phyloP scores from a whole-genome alignment of 2,888 invertebrate species.

The Nemotelus nigrinus region DNA sequence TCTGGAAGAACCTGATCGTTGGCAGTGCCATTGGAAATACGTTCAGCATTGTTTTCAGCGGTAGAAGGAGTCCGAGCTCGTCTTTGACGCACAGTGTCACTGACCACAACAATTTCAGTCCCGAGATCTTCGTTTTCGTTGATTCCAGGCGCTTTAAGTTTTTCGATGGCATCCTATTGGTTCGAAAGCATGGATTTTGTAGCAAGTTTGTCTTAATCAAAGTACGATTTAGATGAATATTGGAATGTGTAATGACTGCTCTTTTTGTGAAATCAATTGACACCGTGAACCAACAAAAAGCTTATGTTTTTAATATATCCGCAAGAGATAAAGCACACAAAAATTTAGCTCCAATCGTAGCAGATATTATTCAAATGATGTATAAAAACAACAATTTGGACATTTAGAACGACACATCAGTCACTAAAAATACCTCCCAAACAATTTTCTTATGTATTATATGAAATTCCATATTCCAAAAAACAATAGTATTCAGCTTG shows the following conservation, averaged over 20 bases:
- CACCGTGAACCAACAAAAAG: conserved; percentile 34
- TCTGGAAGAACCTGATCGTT: conserved; percentile 3
- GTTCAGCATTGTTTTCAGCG: conserved; percentile 52
- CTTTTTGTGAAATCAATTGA: not conserved
- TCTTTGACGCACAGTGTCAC: conserved; percentile 72
- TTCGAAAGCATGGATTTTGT: conserved; percentile 24
- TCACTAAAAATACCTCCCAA: too few relatives aligned
- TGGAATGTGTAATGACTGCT: not conserved
- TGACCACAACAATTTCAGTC: conserved; percentile 70
- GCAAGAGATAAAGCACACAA: conserved; percentile 32
- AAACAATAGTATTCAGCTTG: too few relatives aligned
- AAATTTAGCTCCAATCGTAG: not conserved
- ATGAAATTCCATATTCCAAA: too few relatives aligned
- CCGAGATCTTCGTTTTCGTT: conserved; percentile 57
- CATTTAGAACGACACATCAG: too few relatives aligned
- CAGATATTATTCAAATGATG: too few relatives aligned
- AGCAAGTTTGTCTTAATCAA: not conserved
- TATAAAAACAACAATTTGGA: too few relatives aligned
- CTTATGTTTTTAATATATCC: conserved; percentile 14
- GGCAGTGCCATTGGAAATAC: conserved; percentile 58
- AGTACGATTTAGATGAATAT: not conserved
- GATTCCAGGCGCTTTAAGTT: not conserved
- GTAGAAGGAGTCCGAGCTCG: conserved; percentile 62
- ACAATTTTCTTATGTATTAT: too few relatives aligned
- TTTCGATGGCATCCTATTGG: conserved; percentile 47